Percentiles rank a stretch among this genome's conserved stretches.
Conservation (phyloP, 2,888 invertebrate species). For the Malacosoma neustria region DNA sequence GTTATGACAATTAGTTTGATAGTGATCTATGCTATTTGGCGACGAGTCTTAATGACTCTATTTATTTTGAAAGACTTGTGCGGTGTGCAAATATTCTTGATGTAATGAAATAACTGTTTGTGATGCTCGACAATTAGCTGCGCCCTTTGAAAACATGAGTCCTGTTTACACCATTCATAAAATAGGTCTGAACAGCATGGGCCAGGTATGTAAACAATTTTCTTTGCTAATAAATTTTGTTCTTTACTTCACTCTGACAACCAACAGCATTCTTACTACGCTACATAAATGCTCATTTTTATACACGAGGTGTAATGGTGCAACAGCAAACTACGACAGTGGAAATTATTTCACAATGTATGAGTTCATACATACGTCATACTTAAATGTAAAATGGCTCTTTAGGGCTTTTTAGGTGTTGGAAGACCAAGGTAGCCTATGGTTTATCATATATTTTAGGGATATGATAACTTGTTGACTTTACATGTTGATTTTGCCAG, state of each 20-base stretch:
- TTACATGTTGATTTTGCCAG: no score
- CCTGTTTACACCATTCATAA: constrained; percentile 50
- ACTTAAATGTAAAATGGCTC: no score
- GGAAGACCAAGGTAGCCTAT: no score
- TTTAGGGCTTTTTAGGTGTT: no score
- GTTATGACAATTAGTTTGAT: constrained; percentile 58
- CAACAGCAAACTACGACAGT: no score
- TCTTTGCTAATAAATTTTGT: not conserved
- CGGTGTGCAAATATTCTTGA: constrained; percentile 24
- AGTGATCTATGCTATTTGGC: constrained; percentile 51
- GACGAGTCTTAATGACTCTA: constrained; percentile 45
- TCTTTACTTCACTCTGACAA: not conserved
- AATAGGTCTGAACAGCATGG: constrained; percentile 38
- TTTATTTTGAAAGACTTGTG: constrained; percentile 42
- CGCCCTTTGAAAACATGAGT: constrained; percentile 29
- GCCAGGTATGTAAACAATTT: constrained; percentile 39
- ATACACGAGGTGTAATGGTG: no score
- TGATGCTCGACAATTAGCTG: constrained; percentile 7
- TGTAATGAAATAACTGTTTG: constrained; percentile 19
- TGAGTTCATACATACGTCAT: no score
- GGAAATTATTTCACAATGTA: no score
- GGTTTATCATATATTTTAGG: no score
- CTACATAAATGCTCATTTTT: not conserved
- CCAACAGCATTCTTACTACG: not conserved
- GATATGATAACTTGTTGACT: no score